These are phyloP conservation scores for Zonotrichia leucophrys DNA, from an alignment of 2,113 vertebrate genomes.

Conservation along the genomic window DNA sequence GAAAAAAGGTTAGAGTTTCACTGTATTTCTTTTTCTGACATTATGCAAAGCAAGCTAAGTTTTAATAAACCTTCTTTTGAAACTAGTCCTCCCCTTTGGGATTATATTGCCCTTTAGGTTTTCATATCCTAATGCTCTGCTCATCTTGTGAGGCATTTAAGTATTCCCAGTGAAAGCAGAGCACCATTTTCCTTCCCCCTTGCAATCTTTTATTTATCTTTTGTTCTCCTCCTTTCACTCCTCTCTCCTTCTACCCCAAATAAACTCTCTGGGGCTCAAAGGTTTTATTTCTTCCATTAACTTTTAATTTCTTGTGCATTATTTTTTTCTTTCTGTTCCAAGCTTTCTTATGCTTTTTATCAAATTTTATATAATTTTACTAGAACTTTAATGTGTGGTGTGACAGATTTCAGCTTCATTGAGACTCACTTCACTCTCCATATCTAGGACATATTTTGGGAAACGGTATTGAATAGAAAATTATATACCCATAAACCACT, in stretches of 20 bases:
- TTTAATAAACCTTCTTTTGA: slow-evolving; percentile 58
- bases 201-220: slow-evolving; percentile 42
- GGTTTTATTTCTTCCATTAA: not conserved
- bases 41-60: slow-evolving; percentile 40
- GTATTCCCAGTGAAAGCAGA: slow-evolving; percentile 19
- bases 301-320: not conserved
- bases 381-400: not conserved
- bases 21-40: not conserved
- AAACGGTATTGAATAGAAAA: not conserved
- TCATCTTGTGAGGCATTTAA: slow-evolving; percentile 30
- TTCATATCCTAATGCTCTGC: slow-evolving; percentile 30
- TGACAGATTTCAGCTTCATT: not conserved
- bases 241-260: not conserved
- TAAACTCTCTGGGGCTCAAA: not conserved
- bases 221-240: not conserved
- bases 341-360: not conserved
- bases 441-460: not conserved
- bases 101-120: slow-evolving; percentile 50
- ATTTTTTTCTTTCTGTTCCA: not conserved
- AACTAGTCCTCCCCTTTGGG: slow-evolving; percentile 26
- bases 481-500: not conserved
- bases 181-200: not conserved
- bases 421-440: not conserved
- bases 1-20: slow-evolving; percentile 23
- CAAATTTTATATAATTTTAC: not conserved